Evolutionary conservation across 2,113 vertebrate species (phyloP), one percentile per base, ranked within the genome.

Genomic region (Oplegnathus fasciatus): DNA sequence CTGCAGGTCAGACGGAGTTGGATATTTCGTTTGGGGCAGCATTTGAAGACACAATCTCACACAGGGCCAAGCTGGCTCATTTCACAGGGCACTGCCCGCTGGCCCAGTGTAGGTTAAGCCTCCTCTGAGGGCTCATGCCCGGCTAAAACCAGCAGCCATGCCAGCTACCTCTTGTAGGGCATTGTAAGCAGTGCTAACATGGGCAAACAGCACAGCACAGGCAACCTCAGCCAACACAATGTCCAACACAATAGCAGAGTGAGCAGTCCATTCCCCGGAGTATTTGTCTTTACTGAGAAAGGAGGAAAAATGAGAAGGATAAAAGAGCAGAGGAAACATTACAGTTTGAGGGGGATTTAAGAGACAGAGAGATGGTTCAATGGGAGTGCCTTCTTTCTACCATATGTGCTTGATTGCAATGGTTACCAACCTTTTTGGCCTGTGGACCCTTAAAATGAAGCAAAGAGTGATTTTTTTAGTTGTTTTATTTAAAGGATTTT

Each of bases 81-180:
- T 85, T 68, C 65, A 66, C 22, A 65, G 28, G 44, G 75, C 68
- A 55, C 20, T 44, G 65, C 71, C 64, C 37, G 6, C 40, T 75
- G 62, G 17, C 75, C 67, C 65, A 67, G 34, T 50, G 61, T 81
- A 55, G 76, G 72, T 34, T 67, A 70, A 71, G 54, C 58, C 60
- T 37, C 60, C 26, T 78, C 64, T 66, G 2, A 85, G 44, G 73
- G 55, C 72, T 76, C 66, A 78, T 65, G 57, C 62, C 82, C 34
- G 5, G 24, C 46, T 76, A 79, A 75, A 78, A 64, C 62, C 50
- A 32, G 34, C 78, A 78, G 82, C 69, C 61, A 26, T 68, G 83
- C 75, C 85, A 88, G 75, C 37, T 74, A 82, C 62, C 50, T 46
- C 73, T 48, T 55, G 70, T 55, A 57, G 52, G 17, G 20, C 71